Evolutionary conservation across 1,140 invertebrate genomes (phyloP), one percentile per base, ranked within the genome.

Genomic region (Rhynchophorus ferrugineus): DNA sequence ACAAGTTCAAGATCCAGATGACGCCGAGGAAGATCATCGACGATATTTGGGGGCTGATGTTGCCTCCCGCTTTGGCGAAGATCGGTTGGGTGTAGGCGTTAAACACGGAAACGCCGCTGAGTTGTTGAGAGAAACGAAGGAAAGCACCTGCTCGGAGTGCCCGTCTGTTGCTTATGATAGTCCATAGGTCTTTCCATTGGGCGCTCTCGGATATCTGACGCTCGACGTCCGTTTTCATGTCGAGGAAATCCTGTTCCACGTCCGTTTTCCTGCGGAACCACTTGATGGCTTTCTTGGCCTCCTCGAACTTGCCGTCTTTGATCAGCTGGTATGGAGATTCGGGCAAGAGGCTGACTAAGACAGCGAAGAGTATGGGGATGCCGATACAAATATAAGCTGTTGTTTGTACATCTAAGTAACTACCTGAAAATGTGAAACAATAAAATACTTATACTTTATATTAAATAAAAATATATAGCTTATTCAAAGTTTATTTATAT

Each of bases 1-100:
- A 81, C 33, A 77, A 70, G 0, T 80, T 80, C 0, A 81, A 80
- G 1, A 80, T 52, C 0, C 89, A 70, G 52, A 85, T 82, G 2
- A 84, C 73, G 1, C 67, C 64, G 1, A 65, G 66, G 11, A 77
- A 71, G 1, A 75, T 73, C 16, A 74, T 75, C n/a, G 78, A 79
- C 42, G 77, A 77, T 6, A 76, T 69, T 16, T 80, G 79, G 34
- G 75, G 74, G 36, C 80, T 74, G 47, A 84, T 78, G 54, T 82
- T 79, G n/a, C 80, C 66, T 59, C 69, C 64, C 62, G 71, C 68
- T 39, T 71, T 65, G 3, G 68, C 66, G 9, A 79, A 73, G 7
- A 78, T 75, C 14, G 72, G 73, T 20, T 80, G 78, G 0, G 80
- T 75, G 52, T 82, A 83, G 18, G 78, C 79, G 33, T 80, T 75